phyloP scores from a whole-genome alignment of 2,113 vertebrate genomes.

The Benitochromis conjunctus region DNA sequence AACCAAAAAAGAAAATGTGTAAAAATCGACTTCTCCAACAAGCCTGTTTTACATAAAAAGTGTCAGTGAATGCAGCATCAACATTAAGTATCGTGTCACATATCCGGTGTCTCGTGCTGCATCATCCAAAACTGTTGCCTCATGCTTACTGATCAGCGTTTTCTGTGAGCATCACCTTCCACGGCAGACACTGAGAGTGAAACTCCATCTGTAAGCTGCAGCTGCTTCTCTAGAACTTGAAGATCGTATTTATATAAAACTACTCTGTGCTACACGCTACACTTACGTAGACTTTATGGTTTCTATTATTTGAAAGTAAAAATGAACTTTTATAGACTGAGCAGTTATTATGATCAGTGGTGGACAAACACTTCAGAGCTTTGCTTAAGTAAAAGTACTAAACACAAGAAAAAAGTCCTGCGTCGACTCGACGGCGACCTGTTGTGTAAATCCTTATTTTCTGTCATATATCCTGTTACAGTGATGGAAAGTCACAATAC shows the following conservation, averaged over 20 bases:
- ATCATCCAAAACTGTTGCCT: conserved; percentile 1
- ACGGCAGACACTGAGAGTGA: neutral
- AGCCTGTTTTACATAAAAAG: neutral
- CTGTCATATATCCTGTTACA: neutral
- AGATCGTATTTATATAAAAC: neutral
- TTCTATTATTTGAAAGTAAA: neutral
- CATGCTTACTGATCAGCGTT: neutral
- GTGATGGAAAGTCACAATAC: fast-evolving
- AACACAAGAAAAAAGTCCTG: neutral
- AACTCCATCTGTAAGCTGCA: neutral
- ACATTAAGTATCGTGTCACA: neutral
- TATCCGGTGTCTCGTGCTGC: neutral
- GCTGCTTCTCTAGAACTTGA: neutral
- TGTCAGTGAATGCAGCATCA: neutral
- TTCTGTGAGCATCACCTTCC: conserved; percentile 3
- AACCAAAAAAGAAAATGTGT: neutral
- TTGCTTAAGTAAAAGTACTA: neutral
- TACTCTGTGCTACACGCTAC: neutral
- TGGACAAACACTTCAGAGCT: neutral
- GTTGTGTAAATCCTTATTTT: neutral
- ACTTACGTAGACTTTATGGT: neutral
- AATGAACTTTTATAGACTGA: neutral
- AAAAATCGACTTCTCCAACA: fast-evolving
- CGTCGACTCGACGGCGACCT: fast-evolving
- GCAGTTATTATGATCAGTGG: neutral